Conservation (phyloP, 2,113 vertebrate genomes). For the human region DNA sequence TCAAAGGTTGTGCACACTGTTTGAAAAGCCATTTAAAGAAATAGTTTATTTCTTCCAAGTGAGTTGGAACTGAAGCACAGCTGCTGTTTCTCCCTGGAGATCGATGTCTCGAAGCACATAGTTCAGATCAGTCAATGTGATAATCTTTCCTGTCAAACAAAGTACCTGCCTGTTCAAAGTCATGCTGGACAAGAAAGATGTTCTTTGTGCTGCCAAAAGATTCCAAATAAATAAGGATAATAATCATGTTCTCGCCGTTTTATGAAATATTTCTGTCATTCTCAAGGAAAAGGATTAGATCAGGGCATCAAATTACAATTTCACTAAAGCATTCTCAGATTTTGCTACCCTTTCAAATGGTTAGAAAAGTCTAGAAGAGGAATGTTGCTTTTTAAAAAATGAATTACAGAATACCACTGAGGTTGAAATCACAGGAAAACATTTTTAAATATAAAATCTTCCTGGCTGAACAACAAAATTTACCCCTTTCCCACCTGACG, state of each 20-base stretch:
- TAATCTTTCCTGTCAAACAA: slow-evolving; percentile 52
- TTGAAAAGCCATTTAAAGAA: slow-evolving; percentile 36
- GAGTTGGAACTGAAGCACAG: background rate
- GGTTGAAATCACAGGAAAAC: background rate
- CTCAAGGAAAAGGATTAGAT: background rate
- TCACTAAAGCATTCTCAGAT: background rate
- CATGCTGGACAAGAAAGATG: slow-evolving; percentile 29
- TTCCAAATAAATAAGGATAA: slow-evolving; percentile 6
- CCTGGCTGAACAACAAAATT: background rate
- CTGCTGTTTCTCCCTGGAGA: slow-evolving; percentile 20
- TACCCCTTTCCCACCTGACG: background rate
- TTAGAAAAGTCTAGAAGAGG: background rate
- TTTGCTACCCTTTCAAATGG: background rate
- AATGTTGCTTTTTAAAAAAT: background rate
- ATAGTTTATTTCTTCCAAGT: background rate
- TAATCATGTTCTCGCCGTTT: background rate
- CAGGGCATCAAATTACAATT: background rate
- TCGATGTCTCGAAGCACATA: slow-evolving; percentile 44
- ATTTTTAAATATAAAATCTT: slow-evolving; percentile 4
- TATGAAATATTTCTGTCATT: background rate
- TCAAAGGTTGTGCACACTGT: background rate
- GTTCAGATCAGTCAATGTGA: slow-evolving; percentile 51
- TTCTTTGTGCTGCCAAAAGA: slow-evolving; percentile 19
- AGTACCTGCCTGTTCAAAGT: background rate
- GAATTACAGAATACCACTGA: background rate